phyloP scores from a whole-genome alignment of 2,888 invertebrate species.

The Agrochola litura region DNA sequence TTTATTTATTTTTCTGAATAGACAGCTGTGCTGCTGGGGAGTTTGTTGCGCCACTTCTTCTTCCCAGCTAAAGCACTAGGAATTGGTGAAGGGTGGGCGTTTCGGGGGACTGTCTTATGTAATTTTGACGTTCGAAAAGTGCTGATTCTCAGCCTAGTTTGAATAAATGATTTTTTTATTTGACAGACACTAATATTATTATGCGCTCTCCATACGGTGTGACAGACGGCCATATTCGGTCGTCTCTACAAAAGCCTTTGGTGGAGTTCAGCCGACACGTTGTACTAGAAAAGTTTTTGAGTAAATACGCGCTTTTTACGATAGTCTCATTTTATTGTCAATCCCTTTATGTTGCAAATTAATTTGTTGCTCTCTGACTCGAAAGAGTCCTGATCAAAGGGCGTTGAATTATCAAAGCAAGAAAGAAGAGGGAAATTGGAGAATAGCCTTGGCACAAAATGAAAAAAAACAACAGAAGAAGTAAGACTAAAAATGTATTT shows the following conservation, averaged over 20 bases:
- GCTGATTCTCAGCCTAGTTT: no score
- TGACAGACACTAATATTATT: no score
- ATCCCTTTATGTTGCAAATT: slow-evolving; percentile 63
- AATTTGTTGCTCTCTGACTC: slow-evolving; percentile 54
- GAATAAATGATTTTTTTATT: no score
- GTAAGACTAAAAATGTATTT: neutral
- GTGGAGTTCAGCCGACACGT: slow-evolving; percentile 61
- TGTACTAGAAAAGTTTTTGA: slow-evolving; percentile 69
- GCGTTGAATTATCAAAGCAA: slow-evolving; percentile 41
- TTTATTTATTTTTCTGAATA: no score
- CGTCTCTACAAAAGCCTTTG: slow-evolving; percentile 63
- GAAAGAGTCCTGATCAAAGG: slow-evolving; percentile 31
- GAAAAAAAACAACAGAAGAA: slow-evolving; percentile 15
- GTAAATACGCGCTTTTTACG: slow-evolving; percentile 64
- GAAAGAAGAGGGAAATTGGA: slow-evolving; percentile 28
- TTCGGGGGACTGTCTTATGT: no score
- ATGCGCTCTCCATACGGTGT: slow-evolving; percentile 46
- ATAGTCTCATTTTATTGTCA: slow-evolving; percentile 56
- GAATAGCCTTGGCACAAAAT: slow-evolving; percentile 8
- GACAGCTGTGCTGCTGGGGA: no score
- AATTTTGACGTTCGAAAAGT: no score
- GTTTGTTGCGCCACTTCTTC: no score
- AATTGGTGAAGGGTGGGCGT: no score
- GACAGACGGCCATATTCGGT: slow-evolving; percentile 33
- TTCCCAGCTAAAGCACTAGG: no score